Evolutionary conservation across 2,888 invertebrate genomes (phyloP), one percentile per base, ranked within the genome.

Genomic region (Nephrocerus scutellatus): DNA sequence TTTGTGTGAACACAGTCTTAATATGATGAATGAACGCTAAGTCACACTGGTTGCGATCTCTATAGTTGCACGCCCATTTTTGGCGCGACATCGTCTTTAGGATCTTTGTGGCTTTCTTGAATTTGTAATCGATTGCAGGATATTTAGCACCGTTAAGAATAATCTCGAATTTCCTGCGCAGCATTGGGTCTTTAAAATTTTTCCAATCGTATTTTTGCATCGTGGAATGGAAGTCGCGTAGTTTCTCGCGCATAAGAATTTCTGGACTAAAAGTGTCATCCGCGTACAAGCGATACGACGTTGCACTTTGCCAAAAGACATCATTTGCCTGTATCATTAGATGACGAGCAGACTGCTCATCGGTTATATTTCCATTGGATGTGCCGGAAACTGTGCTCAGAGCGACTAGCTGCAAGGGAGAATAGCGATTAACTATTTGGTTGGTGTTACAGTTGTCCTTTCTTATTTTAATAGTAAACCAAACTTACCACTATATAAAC

Each of bases 1-100:
- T 65, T n/a, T 43, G 49, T 16, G 60, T 59, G 30, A 57, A 57
- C 5, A 66, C 57, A 43, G 51, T 55, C 39, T 59, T 58, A 13
- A 66, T 58, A 35, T 66, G n/a, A n/a, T n/a, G n/a, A n/a, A n/a
- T n/a, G n/a, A n/a, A n/a, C n/a, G n/a, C n/a, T n/a, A n/a, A n/a
- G n/a, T n/a, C n/a, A n/a, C n/a, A n/a, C n/a, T n/a, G n/a, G n/a
- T n/a, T n/a, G n/a, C n/a, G 15, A 2, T 38, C 31, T 5, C 26
- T 22, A 6, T 32, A 30, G 6, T 46, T 26, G 24, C 53, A 55
- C 0, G 45, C 51, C 36, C 49, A 56, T 29, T 43, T 48, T 8
- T 43, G 45, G 9, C 45, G 45, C 5, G 52, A 44, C 54, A 55
- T 51, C 6, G 35, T 20, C 23, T 51, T 51, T 1, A 55, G 43